Percentiles rank a stretch among this genome's conserved stretches.
Conservation (phyloP, 2,113 vertebrate species). For the Oreocharis arfaki region DNA sequence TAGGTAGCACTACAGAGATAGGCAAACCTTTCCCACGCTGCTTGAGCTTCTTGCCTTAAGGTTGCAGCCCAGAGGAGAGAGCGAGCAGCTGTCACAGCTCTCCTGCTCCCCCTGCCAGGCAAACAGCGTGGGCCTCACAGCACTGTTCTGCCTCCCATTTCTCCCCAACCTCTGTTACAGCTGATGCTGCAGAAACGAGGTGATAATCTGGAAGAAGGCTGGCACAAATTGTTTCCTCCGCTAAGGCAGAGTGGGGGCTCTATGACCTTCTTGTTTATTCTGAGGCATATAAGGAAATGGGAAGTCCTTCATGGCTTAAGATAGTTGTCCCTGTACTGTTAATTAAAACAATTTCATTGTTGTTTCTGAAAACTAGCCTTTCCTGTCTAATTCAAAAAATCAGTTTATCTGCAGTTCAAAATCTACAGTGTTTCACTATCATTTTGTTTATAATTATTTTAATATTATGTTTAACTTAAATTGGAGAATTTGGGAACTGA, state of each 20-base stretch:
- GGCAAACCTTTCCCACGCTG: not conserved
- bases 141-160: not conserved
- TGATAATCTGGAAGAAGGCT: not conserved
- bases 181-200: not conserved
- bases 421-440: too few species aligned
- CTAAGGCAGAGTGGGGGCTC: not conserved
- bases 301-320: not conserved
- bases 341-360: not conserved
- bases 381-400: not conserved
- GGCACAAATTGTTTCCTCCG: not conserved
- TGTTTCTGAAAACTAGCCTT: not conserved
- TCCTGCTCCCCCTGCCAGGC: conserved; percentile 31
- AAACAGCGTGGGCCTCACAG: not conserved
- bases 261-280: not conserved
- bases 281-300: not conserved
- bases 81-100: not conserved
- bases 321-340: not conserved
- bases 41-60: not conserved
- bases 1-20: not conserved
- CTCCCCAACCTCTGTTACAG: not conserved
- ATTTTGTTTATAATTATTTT: not conserved
- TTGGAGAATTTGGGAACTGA: not conserved
- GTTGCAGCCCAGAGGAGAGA: not conserved
- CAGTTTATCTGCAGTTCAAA: too few species aligned
- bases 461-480: not conserved